These are phyloP conservation scores for Brienomyrus brachyistius DNA, from an alignment of 2,113 vertebrate species.

Conservation along the genomic window DNA sequence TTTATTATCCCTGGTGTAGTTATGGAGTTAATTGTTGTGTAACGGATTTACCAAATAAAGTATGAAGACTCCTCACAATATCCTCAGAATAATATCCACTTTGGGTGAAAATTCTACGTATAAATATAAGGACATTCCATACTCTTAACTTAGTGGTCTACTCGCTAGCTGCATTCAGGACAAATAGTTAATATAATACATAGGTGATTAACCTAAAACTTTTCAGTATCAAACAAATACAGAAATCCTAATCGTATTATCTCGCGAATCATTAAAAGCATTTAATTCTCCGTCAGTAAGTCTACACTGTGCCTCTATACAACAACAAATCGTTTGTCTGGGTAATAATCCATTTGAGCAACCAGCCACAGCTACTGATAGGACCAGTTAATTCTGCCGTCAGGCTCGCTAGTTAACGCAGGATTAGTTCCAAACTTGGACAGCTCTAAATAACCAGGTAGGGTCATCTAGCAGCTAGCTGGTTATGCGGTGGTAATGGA, in stretches of 20 bases:
- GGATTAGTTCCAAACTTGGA: not conserved
- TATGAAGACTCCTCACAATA: too few species aligned
- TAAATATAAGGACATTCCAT: too few species aligned
- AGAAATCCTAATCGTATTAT: not conserved
- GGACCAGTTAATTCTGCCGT: not conserved
- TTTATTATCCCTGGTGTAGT: not conserved
- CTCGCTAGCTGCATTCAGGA: not conserved
- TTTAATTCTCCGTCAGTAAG: too few species aligned
- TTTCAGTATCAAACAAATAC: not conserved
- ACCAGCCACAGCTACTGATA: not conserved
- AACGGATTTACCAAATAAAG: too few species aligned
- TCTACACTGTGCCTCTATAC: not conserved
- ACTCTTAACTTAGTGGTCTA: not conserved
- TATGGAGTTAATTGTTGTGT: not conserved
- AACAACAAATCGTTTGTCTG: not conserved
- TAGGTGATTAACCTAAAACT: not conserved
- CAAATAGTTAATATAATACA: not conserved
- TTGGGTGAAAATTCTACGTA: too few species aligned
- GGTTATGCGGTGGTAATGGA: not conserved
- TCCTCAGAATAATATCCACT: not conserved
- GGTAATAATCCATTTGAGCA: not conserved
- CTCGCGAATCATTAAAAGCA: not conserved
- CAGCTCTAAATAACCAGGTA: not conserved
- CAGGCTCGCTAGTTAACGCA: not conserved
- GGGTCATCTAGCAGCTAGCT: not conserved